Evolutionary conservation across 1,140 invertebrate genomes (phyloP).

Genomic region (Carposina sasakii): DNA sequence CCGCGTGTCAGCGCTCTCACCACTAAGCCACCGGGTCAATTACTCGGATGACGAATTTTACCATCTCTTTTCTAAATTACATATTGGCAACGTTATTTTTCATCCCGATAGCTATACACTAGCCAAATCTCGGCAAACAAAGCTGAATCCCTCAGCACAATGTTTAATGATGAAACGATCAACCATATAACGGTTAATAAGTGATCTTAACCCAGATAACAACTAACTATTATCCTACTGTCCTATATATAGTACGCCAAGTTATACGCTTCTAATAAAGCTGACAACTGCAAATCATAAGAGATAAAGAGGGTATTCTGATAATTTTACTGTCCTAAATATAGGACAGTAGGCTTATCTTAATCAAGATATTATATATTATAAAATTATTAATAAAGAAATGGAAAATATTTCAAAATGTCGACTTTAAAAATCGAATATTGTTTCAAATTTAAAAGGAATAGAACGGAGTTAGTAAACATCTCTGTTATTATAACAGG

Average conservation of each 20-base stretch:
- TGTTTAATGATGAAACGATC: too few relatives aligned
- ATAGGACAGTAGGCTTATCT: conserved; percentile 13
- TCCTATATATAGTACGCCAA: conserved; percentile 23
- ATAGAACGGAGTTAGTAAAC: conserved; percentile 41
- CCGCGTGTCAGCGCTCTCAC: too few relatives aligned
- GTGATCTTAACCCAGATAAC: too few relatives aligned
- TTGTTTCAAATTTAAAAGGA: conserved; percentile 26
- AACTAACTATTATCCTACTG: too few relatives aligned
- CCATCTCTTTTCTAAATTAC: too few relatives aligned
- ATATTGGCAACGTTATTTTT: too few relatives aligned
- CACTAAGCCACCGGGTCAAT: too few relatives aligned
- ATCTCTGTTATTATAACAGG: conserved; percentile 43
- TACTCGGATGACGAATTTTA: too few relatives aligned
- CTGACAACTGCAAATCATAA: conserved; percentile 36
- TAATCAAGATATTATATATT: conserved; percentile 28
- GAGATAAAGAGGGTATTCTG: conserved; percentile 40
- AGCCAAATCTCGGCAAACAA: too few relatives aligned
- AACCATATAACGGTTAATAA: too few relatives aligned
- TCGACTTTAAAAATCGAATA: conserved; percentile 33
- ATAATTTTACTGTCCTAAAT: conserved; percentile 33
- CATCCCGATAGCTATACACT: too few relatives aligned
- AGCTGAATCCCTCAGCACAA: too few relatives aligned
- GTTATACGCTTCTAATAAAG: conserved; percentile 38
- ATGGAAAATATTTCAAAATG: conserved; percentile 4
- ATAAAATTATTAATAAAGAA: neutral